Percentiles rank a stretch among this genome's conserved stretches.
Conservation (phyloP, 2,888 invertebrate genomes). For the Apantesis nais region DNA sequence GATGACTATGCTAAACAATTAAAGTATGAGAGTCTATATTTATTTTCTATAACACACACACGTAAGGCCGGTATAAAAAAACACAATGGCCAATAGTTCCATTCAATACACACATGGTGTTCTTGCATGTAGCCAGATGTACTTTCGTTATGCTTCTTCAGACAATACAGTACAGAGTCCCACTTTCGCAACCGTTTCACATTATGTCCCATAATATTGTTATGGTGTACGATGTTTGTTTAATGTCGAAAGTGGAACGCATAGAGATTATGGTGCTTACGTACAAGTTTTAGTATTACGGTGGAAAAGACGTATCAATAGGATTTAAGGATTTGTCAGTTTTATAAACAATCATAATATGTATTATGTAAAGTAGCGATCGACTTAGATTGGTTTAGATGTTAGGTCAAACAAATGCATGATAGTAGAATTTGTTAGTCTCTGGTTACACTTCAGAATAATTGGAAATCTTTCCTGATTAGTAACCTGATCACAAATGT, state of each 20-base stretch:
- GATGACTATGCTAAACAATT: neutral
- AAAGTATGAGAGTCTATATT: neutral
- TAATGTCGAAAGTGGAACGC: conserved; percentile 71
- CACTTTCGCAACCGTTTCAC: conserved; percentile 57
- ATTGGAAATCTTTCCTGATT: neutral
- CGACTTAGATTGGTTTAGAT: neutral
- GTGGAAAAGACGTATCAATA: conserved; percentile 51
- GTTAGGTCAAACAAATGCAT: neutral
- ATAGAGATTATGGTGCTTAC: conserved; percentile 61
- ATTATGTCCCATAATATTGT: conserved; percentile 53
- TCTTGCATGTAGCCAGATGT: conserved; percentile 42
- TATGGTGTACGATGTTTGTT: conserved; percentile 64
- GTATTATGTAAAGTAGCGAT: neutral
- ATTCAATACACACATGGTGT: conserved; percentile 29
- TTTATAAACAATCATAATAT: conserved; percentile 2
- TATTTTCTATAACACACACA: conserved; percentile 3
- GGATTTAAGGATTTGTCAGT: conserved; percentile 7
- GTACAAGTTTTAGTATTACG: conserved; percentile 57
- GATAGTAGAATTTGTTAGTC: neutral
- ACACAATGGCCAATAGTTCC: conserved; percentile 6
- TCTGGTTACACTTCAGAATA: neutral
- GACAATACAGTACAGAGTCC: conserved; percentile 51
- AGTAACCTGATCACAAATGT: neutral
- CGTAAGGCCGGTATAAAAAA: conserved; percentile 6
- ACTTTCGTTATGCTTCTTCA: conserved; percentile 57